phyloP scores from a whole-genome alignment of 1,140 invertebrate species.

The Argopecten irradians region DNA sequence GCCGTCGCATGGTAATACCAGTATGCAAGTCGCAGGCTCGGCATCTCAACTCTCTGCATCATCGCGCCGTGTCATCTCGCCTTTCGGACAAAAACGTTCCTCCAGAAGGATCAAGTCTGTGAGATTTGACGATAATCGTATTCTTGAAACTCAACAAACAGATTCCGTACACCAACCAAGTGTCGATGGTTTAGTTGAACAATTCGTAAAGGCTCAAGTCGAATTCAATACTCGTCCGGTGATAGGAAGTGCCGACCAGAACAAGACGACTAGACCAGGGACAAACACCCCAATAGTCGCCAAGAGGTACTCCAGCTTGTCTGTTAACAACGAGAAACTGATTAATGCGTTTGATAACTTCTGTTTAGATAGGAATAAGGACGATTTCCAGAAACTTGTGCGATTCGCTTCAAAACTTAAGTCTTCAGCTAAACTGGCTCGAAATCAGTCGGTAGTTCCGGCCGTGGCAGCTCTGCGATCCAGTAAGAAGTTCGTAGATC shows the following conservation, averaged over 20 bases:
- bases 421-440: constrained; percentile 49
- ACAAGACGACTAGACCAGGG: not conserved
- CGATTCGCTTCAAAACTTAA: constrained; percentile 60
- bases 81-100: not conserved
- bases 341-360: constrained; percentile 58
- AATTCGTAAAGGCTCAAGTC: constrained; percentile 31
- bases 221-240: constrained; percentile 37
- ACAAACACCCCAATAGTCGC: constrained; percentile 31
- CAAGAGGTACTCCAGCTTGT: constrained; percentile 35
- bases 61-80: not conserved
- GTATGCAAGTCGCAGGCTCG: not conserved
- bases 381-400: constrained; percentile 57
- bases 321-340: constrained; percentile 35
- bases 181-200: constrained; percentile 10
- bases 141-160: not conserved
- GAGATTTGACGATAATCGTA: not conserved
- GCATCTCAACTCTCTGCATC: not conserved
- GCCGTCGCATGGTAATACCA: not conserved
- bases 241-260: not conserved
- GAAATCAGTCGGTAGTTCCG: constrained; percentile 54
- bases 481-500: constrained; percentile 31
- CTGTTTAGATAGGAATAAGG: constrained; percentile 48
- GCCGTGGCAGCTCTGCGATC: constrained; percentile 47
- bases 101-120: not conserved
- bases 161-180: not conserved